Percentiles rank a stretch among this genome's conserved stretches.
Evolutionary conservation across 2,113 vertebrate species (phyloP).

Genomic region (Anhinga anhinga): DNA sequence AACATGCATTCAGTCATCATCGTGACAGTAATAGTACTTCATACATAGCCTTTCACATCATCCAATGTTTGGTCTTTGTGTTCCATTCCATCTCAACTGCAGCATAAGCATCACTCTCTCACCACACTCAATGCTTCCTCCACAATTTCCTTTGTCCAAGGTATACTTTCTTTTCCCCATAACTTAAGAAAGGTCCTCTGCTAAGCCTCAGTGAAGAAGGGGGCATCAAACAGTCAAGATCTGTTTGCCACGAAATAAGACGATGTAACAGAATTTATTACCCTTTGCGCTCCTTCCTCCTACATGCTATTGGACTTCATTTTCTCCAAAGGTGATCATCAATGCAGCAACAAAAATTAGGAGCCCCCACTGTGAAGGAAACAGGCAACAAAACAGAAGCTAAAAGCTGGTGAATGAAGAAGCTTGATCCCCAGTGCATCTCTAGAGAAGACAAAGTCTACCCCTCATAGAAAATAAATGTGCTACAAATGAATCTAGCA

Average conservation of each 20-base stretch:
- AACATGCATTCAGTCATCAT: constrained; percentile 52
- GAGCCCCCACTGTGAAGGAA: neutral
- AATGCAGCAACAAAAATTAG: neutral
- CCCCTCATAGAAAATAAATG: neutral
- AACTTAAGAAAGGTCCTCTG: neutral
- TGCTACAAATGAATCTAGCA: neutral
- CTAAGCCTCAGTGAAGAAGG: neutral
- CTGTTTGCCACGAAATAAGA: neutral
- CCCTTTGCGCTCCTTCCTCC: neutral
- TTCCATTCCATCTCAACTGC: neutral
- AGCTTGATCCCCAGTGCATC: neutral
- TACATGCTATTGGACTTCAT: neutral
- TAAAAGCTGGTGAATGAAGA: neutral
- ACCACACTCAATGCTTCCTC: neutral
- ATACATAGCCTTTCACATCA: constrained; percentile 44
- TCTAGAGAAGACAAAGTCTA: neutral
- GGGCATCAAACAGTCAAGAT: neutral
- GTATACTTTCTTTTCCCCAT: neutral
- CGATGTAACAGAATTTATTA: neutral
- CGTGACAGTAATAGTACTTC: constrained; percentile 35
- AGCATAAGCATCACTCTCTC: neutral
- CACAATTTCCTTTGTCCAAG: neutral
- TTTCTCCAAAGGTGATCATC: neutral
- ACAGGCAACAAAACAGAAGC: neutral
- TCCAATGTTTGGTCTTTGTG: neutral